Evolutionary conservation across 2,113 vertebrate genomes (phyloP).

Genomic region (Neogale vison): DNA sequence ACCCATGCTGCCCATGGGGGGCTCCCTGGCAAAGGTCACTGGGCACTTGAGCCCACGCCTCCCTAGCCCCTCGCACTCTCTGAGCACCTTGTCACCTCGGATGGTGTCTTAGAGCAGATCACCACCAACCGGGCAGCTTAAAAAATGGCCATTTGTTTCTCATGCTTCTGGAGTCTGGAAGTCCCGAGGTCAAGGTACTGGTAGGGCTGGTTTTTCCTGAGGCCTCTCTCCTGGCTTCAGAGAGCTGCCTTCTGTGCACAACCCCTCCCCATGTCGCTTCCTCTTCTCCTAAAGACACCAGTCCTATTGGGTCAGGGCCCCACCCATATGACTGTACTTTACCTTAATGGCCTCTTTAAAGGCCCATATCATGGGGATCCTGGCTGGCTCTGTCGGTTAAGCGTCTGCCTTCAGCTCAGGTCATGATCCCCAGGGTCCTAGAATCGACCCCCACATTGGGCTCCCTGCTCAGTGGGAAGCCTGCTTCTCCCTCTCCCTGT

Average conservation of each 20-base stretch:
- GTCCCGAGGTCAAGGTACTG: neutral
- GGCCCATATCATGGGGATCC: too few species aligned
- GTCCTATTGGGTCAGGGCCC: neutral
- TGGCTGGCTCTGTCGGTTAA: too few species aligned
- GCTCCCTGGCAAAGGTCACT: neutral
- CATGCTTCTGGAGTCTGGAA: neutral
- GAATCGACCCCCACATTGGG: too few species aligned
- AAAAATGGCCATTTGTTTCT: neutral
- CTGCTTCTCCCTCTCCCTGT: too few species aligned
- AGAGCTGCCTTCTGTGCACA: neutral
- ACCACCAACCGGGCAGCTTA: neutral
- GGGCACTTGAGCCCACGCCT: neutral
- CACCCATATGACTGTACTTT: neutral
- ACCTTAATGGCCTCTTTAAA: neutral
- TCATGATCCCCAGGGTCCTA: too few species aligned
- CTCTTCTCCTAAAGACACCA: neutral
- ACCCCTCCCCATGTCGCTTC: fast-evolving
- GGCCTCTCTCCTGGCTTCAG: neutral
- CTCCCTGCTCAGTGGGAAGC: too few species aligned
- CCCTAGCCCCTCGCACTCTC: neutral
- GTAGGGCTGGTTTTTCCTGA: neutral
- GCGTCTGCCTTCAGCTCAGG: too few species aligned
- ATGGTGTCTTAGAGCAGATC: neutral
- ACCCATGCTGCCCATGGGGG: neutral
- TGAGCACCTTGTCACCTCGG: neutral